These are phyloP conservation scores for Acanthiza pusilla DNA, from an alignment of 2,797 vertebrate genomes.

Conservation along the genomic window DNA sequence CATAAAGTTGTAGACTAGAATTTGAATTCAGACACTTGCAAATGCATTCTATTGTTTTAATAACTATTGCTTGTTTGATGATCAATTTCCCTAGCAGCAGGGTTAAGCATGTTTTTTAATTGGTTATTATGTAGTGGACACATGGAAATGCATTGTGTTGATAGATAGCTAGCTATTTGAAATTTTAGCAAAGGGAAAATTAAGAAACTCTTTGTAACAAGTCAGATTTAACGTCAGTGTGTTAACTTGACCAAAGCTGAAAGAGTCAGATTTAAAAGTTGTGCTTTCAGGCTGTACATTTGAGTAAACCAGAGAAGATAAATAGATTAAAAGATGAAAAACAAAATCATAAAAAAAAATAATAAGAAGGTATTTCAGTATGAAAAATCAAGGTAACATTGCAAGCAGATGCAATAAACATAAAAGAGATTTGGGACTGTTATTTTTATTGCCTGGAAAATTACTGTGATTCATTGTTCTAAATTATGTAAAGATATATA, in stretches of 20 bases:
- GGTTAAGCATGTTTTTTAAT: background rate
- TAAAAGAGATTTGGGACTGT: background rate
- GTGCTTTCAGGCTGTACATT: background rate
- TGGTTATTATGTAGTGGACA: background rate
- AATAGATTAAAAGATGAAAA: background rate
- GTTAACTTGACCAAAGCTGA: constrained; percentile 18
- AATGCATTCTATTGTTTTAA: background rate
- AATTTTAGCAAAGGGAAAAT: constrained; percentile 9
- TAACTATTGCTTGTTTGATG: background rate
- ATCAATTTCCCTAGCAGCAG: background rate
- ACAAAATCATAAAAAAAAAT: background rate
- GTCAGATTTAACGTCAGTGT: background rate
- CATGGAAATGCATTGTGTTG: background rate
- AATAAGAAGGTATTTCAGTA: constrained; percentile 7
- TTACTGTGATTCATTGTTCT: constrained; percentile 57
- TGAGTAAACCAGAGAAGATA: background rate
- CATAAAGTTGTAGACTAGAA: background rate
- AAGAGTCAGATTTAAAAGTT: background rate
- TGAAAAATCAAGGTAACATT: constrained; percentile 53
- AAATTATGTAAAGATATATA: constrained; percentile 68
- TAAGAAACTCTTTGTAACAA: background rate
- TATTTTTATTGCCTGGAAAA: constrained; percentile 63
- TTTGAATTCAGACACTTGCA: background rate
- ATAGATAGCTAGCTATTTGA: background rate
- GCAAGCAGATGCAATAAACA: constrained; percentile 26